A percentile compares a stretch with the other conserved stretches of the same genome.
Conservation (phyloP, 1,140 invertebrate species). For the Phthorimaea operculella region DNA sequence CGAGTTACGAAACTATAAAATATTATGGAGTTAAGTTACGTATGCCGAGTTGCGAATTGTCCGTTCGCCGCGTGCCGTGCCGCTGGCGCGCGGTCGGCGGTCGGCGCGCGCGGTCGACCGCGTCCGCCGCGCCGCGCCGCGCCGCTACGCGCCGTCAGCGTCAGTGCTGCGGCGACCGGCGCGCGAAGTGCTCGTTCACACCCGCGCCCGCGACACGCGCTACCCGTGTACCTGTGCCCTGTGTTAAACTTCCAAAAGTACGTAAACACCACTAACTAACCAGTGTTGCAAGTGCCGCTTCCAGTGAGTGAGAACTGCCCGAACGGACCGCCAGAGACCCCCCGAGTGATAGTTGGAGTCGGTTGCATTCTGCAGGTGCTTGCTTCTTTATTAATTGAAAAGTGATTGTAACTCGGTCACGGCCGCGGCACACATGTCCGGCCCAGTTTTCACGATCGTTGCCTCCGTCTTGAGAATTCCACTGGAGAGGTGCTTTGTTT, state of each 20-base stretch:
- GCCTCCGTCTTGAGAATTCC: conserved; percentile 50
- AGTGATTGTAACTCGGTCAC: conserved; percentile 64
- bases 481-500: conserved; percentile 56
- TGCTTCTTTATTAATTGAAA: conserved; percentile 64
- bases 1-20: conserved; percentile 63
- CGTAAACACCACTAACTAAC: conserved; percentile 43
- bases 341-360: conserved; percentile 36
- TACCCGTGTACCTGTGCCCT: conserved; percentile 48
- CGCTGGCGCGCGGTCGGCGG: conserved; percentile 16
- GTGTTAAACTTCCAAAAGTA: conserved; percentile 43
- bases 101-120: conserved; percentile 15
- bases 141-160: conserved; percentile 8
- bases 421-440: conserved; percentile 62
- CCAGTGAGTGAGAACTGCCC: conserved; percentile 31
- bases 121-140: background rate
- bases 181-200: conserved; percentile 26
- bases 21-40: conserved; percentile 60
- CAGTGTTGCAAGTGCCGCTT: conserved; percentile 35
- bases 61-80: conserved; percentile 22
- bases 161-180: conserved; percentile 45
- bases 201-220: conserved; percentile 22
- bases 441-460: conserved; percentile 62
- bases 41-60: conserved; percentile 52
- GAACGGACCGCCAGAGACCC: background rate
- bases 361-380: conserved; percentile 56